Evolutionary conservation across 2,113 vertebrate species (phyloP).

Genomic region (Indicator indicator): DNA sequence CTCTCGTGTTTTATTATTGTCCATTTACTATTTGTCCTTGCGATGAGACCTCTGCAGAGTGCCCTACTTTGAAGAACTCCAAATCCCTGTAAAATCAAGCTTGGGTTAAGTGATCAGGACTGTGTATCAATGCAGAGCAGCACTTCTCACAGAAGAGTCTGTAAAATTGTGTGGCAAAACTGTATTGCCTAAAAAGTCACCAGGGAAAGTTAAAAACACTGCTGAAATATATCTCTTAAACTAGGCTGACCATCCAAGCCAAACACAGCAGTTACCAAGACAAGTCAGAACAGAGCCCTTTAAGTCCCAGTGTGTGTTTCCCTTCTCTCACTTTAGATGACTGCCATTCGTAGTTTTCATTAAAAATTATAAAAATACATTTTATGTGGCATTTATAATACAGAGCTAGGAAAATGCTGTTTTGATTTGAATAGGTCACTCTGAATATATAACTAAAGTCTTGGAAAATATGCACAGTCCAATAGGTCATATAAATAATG

Average conservation of each 20-base stretch:
- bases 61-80: background rate
- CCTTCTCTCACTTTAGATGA: background rate
- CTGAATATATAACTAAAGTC: slow-evolving; percentile 12
- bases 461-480: slow-evolving; percentile 16
- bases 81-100: background rate
- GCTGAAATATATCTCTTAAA: background rate
- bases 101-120: background rate
- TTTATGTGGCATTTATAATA: slow-evolving; percentile 26
- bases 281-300: background rate
- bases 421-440: slow-evolving; percentile 25
- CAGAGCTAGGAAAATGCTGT: background rate
- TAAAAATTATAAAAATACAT: background rate
- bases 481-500: slow-evolving; percentile 33
- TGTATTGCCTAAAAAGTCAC: background rate
- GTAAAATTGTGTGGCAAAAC: background rate
- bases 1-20: background rate
- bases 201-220: background rate
- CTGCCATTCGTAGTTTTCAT: background rate
- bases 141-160: background rate
- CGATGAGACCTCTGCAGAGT: background rate
- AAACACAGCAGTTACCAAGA: background rate
- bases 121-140: background rate
- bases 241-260: background rate
- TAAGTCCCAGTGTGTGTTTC: background rate
- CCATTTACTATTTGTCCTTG: background rate